phyloP scores from a whole-genome alignment of 2,113 vertebrate species.

The Australoheros scitulus region DNA sequence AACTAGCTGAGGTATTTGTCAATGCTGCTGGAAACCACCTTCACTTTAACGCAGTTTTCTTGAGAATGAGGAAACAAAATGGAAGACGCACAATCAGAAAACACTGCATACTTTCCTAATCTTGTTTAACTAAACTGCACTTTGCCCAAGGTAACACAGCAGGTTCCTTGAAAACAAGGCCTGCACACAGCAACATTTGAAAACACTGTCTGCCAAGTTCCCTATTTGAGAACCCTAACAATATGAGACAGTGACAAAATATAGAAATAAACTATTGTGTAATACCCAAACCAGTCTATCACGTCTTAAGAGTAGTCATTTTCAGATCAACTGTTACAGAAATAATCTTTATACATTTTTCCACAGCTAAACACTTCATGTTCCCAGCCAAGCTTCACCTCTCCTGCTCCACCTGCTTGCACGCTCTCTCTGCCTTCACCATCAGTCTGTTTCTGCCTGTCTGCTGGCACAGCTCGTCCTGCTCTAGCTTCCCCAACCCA shows the following conservation, averaged over 20 bases:
- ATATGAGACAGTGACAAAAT: background rate
- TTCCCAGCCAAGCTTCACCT: background rate
- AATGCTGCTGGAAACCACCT: background rate
- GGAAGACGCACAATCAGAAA: background rate
- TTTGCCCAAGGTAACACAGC: background rate
- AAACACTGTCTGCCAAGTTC: background rate
- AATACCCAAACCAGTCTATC: background rate
- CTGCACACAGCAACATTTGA: background rate
- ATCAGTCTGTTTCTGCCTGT: background rate
- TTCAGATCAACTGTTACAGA: background rate
- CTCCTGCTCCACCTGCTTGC: background rate
- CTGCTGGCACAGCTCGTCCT: background rate
- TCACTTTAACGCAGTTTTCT: background rate
- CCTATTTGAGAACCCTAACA: background rate
- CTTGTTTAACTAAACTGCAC: background rate
- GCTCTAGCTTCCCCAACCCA: background rate
- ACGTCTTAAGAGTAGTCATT: no score
- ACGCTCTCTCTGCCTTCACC: background rate
- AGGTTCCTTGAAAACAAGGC: background rate
- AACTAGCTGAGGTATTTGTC: background rate
- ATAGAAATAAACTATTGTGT: background rate
- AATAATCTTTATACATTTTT: background rate
- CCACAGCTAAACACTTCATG: background rate
- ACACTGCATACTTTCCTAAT: constrained; percentile 1
- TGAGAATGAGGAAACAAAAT: background rate